Base-by-base conservation (phyloP, 2,888 invertebrate genomes). In the Mythimna loreyi region DNA sequence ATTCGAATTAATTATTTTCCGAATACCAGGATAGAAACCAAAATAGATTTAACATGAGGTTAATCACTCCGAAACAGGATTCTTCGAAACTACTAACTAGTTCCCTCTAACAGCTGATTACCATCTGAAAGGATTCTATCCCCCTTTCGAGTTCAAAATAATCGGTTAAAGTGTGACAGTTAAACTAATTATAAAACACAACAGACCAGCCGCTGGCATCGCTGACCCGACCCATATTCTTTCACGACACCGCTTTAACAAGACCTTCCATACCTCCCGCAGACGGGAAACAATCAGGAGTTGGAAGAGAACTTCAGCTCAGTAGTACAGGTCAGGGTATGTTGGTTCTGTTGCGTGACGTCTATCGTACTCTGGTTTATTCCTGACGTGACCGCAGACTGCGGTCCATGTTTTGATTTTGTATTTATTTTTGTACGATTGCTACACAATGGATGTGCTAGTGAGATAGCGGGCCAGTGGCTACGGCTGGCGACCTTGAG, bases 211-310 rank as follows among this genome's bases (percentile, higher is more conserved):
- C 78, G 62, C 63, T 82, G 83, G 78, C 85, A 83, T 81, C 74
- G 52, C 71, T 87, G 89, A 88, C 89, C 88, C 82, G 88, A 84
- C 87, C 89, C 63, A 89, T 80, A 85, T 89, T 82, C 76, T 70
- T 36, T 33, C 60, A 74, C 56, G 43, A 53, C 55, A 81, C 89
- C 84, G 64, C 25, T 45, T 16, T 80, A 66, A 25, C 36, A 11
- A 73, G 80, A 81, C 36, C 85, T 75, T 11, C 78, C 67, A 65
- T 21, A n/a, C 77, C 49, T 52, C 72, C 25, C 43, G n/a, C n/a
- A 11, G 7, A 9, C 19, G 25, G 43, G 1, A 6, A 63, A 7
- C n/a, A n/a, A 13, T 33, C 57, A 4, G 45, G 59, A 49, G 47
- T 50, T 23, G 19, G 16, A 57, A 50, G 55, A 62, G 57, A 52